Conservation (phyloP, 2,888 invertebrate genomes). For the Aporophyla nigra region DNA sequence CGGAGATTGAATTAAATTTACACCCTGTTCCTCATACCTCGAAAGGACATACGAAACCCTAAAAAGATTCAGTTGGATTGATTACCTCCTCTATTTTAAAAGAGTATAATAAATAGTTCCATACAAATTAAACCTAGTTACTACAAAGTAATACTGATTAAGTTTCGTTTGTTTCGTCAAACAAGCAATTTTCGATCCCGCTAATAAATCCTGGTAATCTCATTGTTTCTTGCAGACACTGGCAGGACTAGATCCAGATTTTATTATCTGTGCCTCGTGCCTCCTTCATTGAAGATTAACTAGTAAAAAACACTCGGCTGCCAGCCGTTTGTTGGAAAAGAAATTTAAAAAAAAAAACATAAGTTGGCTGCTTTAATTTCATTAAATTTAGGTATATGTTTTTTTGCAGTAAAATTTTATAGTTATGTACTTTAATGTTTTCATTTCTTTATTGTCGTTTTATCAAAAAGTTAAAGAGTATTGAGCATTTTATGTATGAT, state of each 20-base stretch:
- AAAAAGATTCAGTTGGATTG: too few species aligned
- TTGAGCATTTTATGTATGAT: neutral
- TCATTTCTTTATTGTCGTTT: too few species aligned
- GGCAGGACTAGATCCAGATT: constrained; percentile 55
- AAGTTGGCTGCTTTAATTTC: neutral
- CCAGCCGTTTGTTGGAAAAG: neutral
- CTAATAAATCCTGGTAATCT: constrained; percentile 58
- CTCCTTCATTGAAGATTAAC: constrained; percentile 28
- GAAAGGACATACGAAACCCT: too few species aligned
- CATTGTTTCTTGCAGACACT: constrained; percentile 55
- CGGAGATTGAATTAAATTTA: too few species aligned
- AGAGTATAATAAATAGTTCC: neutral
- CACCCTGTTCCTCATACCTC: too few species aligned
- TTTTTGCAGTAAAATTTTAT: too few species aligned
- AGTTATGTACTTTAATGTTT: too few species aligned
- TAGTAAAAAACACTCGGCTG: constrained; percentile 32
- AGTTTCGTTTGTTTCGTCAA: constrained; percentile 29
- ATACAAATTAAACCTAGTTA: neutral
- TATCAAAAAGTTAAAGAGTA: too few species aligned
- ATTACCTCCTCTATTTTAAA: too few species aligned
- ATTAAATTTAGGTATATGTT: neutral
- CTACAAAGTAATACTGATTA: constrained; percentile 31
- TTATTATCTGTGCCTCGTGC: constrained; percentile 51
- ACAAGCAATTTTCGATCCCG: constrained; percentile 46
- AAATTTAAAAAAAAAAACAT: neutral